These are phyloP conservation scores for Latrodectus elegans DNA, from an alignment of 2,888 invertebrate species.

Conservation along the genomic window DNA sequence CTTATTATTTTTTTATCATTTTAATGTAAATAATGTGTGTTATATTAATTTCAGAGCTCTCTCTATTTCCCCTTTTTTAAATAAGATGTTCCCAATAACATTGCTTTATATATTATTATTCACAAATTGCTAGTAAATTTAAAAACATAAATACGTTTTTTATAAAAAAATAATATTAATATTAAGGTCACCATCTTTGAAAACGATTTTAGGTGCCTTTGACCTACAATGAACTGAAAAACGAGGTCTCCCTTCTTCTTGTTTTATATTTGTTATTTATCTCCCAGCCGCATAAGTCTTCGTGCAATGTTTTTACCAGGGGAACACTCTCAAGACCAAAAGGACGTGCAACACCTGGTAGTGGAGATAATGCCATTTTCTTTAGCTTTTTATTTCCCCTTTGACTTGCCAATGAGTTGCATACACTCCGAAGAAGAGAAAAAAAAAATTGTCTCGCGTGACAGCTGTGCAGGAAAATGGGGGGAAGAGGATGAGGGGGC, in stretches of 20 bases:
- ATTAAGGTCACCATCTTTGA: too few species aligned
- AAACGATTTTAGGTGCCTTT: too few species aligned
- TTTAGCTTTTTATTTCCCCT: constrained; percentile 50
- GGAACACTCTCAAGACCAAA: neutral
- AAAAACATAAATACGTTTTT: too few species aligned
- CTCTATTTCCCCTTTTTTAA: too few species aligned
- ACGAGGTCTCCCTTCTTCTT: neutral
- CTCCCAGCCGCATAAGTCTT: neutral
- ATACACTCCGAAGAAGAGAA: neutral
- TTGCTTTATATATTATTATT: too few species aligned
- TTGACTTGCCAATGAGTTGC: constrained; percentile 64
- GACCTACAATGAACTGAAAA: too few species aligned
- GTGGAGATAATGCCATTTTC: constrained; percentile 37
- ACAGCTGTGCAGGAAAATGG: constrained; percentile 51
- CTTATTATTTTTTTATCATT: too few species aligned
- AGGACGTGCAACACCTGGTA: constrained; percentile 54
- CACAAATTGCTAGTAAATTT: too few species aligned
- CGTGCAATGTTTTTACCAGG: neutral
- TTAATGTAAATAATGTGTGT: too few species aligned
- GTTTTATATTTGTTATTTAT: neutral
- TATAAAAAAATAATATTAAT: too few species aligned
- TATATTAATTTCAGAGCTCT: too few species aligned
- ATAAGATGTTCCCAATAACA: too few species aligned
- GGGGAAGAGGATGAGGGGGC: constrained; percentile 10
- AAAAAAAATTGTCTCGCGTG: constrained; percentile 34